These are phyloP conservation scores for Furcifer pardalis DNA, from an alignment of 2,797 vertebrate genomes.

Conservation along the genomic window DNA sequence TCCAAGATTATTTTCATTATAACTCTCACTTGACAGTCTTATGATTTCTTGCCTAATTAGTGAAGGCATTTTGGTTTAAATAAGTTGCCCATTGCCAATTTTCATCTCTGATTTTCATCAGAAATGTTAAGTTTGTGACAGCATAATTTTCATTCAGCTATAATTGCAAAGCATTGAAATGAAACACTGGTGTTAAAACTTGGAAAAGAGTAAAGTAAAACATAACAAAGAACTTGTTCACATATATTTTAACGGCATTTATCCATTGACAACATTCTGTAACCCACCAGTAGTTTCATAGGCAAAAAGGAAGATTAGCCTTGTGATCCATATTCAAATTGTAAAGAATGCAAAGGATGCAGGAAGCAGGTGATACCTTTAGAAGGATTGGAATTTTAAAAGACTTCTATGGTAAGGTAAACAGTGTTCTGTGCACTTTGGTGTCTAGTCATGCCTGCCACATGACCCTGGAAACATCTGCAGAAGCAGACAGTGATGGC, in stretches of 20 bases:
- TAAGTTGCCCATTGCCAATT: constrained; percentile 32
- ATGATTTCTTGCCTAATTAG: constrained; percentile 45
- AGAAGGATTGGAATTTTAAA: background rate
- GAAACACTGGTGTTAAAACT: background rate
- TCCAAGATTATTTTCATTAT: constrained; percentile 34
- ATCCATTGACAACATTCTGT: background rate
- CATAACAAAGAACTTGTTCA: background rate
- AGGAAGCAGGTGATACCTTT: too few relatives aligned
- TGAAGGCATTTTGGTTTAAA: constrained; percentile 32
- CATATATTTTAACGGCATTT: background rate
- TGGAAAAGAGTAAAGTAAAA: constrained; percentile 4
- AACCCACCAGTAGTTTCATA: background rate
- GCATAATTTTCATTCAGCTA: constrained; percentile 26
- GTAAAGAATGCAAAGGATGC: too few relatives aligned
- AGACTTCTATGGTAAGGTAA: background rate
- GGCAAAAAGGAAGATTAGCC: too few relatives aligned
- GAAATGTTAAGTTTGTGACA: constrained; percentile 31
- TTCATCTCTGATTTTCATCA: constrained; percentile 26
- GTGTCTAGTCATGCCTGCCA: too few relatives aligned
- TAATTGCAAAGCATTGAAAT: constrained; percentile 25
- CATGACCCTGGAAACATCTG: too few relatives aligned
- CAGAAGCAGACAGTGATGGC: too few relatives aligned
- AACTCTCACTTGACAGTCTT: constrained; percentile 32
- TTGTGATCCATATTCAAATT: too few relatives aligned
- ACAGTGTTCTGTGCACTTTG: too few relatives aligned